Evolutionary conservation across 2,797 vertebrate species (phyloP).

Genomic region (Oophaga sylvatica): DNA sequence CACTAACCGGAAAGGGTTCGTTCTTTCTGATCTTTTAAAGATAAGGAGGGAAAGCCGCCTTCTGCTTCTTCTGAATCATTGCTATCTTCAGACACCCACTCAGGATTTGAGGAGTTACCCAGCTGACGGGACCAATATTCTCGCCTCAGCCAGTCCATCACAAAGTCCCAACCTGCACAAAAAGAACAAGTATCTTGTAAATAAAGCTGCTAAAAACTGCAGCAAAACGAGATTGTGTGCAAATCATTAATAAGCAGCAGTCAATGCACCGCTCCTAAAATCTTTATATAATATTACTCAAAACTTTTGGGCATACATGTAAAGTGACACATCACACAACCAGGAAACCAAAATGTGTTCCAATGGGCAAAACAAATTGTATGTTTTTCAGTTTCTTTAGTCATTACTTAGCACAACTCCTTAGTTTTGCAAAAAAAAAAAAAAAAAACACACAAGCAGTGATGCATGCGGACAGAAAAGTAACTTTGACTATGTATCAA

Average conservation of each 20-base stretch:
- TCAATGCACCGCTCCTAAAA: neutral
- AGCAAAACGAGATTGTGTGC: neutral
- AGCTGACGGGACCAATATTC: slow-evolving; percentile 92
- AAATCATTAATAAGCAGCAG: neutral
- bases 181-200: neutral
- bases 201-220: neutral
- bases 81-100: slow-evolving; percentile 76
- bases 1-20: slow-evolving; percentile 81
- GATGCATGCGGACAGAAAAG: no score
- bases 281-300: neutral
- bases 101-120: slow-evolving; percentile 76
- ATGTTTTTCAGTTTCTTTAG: no score
- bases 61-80: slow-evolving; percentile 63
- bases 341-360: no score
- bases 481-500: no score
- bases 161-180: slow-evolving; percentile 80
- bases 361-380: no score
- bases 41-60: neutral
- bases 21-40: slow-evolving; percentile 69
- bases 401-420: no score
- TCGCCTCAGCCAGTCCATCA: slow-evolving; percentile 90
- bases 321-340: no score
- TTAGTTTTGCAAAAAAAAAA: no score
- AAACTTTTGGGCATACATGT: no score
- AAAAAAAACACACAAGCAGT: no score